Conservation (phyloP, 2,113 vertebrate species). For the Neolamprologus toae region DNA sequence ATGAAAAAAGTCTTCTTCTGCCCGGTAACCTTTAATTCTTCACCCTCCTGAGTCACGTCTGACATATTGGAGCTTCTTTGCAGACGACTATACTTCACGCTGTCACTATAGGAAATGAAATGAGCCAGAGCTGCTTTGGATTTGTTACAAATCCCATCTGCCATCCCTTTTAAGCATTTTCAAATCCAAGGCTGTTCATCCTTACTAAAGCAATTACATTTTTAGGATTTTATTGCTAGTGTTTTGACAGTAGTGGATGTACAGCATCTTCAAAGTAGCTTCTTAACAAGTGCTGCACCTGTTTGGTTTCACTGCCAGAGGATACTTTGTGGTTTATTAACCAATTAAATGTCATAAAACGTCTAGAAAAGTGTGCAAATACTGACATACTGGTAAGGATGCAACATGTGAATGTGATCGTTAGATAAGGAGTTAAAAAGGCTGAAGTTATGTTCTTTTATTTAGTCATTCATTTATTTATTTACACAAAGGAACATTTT, state of each 20-base stretch:
- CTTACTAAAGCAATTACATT: background rate
- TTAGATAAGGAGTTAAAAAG: background rate
- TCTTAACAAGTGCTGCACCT: background rate
- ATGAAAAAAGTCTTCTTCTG: background rate
- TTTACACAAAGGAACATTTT: background rate
- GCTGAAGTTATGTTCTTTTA: background rate
- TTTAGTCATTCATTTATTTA: background rate
- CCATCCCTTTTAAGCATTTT: background rate
- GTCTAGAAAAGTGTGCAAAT: background rate
- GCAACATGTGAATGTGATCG: fast-evolving
- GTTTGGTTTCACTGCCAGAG: background rate
- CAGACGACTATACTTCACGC: background rate
- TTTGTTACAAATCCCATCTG: constrained; percentile 4
- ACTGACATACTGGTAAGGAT: background rate
- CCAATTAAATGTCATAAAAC: background rate
- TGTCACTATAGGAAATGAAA: constrained; percentile 6
- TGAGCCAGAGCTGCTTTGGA: constrained; percentile 10
- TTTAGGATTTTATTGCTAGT: background rate
- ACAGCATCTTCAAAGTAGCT: background rate
- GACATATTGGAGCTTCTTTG: background rate
- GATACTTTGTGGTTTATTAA: background rate
- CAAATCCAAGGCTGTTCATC: constrained; percentile 5
- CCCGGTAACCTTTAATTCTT: background rate
- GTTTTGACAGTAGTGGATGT: background rate
- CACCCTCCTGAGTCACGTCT: background rate